Percentiles rank a stretch among this genome's conserved stretches.
Conservation (phyloP, 2,797 vertebrate genomes). For the Loris lydekkerianus region DNA sequence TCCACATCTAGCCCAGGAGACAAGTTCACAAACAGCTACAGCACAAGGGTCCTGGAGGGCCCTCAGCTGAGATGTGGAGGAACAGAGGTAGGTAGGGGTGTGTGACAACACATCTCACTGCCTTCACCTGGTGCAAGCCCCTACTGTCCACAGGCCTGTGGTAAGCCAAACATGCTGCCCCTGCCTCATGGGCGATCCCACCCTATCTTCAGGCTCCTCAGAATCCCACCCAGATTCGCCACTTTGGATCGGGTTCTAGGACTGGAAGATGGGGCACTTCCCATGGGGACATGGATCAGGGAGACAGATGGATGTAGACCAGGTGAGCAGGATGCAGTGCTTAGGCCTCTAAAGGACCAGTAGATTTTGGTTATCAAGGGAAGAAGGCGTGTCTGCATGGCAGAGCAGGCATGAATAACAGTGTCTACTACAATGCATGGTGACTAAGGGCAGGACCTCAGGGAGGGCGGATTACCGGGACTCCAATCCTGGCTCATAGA, state of each 20-base stretch:
- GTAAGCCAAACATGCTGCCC: background rate
- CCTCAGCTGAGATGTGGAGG: background rate
- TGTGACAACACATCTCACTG: too few relatives aligned
- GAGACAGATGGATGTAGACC: background rate
- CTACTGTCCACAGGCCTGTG: rapidly evolving
- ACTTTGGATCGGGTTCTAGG: background rate
- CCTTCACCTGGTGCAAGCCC: too few relatives aligned
- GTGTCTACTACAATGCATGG: rapidly evolving
- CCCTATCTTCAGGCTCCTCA: background rate
- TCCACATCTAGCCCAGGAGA: background rate
- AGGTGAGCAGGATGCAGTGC: rapidly evolving
- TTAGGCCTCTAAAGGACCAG: background rate
- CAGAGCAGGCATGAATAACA: rapidly evolving
- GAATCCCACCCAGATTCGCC: background rate
- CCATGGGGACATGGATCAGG: rapidly evolving
- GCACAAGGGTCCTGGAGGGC: background rate
- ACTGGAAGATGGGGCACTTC: background rate
- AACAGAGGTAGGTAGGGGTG: background rate
- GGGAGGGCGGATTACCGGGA: rapidly evolving
- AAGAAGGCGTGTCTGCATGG: background rate
- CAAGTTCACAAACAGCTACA: background rate
- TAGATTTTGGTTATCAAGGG: too few relatives aligned
- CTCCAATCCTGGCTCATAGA: background rate
- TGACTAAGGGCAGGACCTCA: background rate
- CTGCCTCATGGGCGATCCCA: too few relatives aligned